Base-by-base conservation (phyloP, 1,140 invertebrate genomes). In the Brachionus plicatilis region DNA sequence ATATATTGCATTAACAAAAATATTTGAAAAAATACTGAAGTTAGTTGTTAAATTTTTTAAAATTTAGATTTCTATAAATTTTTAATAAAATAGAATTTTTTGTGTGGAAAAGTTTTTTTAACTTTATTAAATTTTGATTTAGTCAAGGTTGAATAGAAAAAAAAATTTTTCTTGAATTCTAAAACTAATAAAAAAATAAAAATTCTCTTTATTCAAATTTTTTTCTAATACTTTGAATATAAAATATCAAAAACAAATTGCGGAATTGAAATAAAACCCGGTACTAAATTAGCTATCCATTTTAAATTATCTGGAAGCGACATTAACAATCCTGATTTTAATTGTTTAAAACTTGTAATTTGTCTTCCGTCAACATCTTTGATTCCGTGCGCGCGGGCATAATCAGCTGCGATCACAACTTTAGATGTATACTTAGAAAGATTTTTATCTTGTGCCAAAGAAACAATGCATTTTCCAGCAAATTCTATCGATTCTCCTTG, bases 401-500 rank as follows among this genome's bases (percentile, higher is more conserved):
- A 82, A 5, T 82, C 79, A 68, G 79, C 79, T 29, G 33, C 79
- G 12, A 82, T 68, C 3, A 82, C 65, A 60, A 82, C 79, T 65
- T 12, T 60, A 45, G 79, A 82, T 24, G 79, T 17, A 47, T 82
- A 82, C 12, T 82, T 82, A 11, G 6, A 3, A 41, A 78, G 60
- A 37, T 85, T 82, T 27, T 50, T 83, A 84, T 82, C 84, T n/a
- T 43, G 24, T 27, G 84, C 84, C 68, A 85, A 41, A 11, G 3
- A 41, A 37, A 85, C 84, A 24, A 85, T 17, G 29, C 37, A 37
- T 47, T 78, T 85, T 14, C 84, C 84, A 29, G 41, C 56, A 47
- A 78, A 85, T 37, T 85, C 84, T 29, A 79, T 85, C 11, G 68
- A 78, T 68, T 85, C 84, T 17, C 53, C 84, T n/a, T 76, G 9